Conservation (phyloP, 2,888 invertebrate species). For the Eustalomyia histrio region DNA sequence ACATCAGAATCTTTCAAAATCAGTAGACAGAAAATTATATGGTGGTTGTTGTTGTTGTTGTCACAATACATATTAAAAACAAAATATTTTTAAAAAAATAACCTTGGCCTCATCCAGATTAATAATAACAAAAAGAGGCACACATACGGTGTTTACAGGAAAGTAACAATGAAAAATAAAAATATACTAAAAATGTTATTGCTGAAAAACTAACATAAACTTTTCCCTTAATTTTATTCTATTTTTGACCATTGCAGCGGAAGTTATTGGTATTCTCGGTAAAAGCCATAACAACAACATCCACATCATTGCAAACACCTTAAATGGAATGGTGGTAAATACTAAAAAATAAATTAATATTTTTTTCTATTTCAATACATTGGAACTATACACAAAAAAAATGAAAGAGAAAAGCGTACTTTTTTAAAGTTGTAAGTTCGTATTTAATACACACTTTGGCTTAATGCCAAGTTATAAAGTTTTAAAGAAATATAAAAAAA, state of each 20-base stretch:
- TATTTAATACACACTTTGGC: slow-evolving; percentile 29
- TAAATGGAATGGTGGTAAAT: neutral
- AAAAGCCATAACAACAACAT: slow-evolving; percentile 10
- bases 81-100: slow-evolving; percentile 19
- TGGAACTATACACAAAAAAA: slow-evolving; percentile 13
- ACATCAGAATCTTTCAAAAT: slow-evolving; percentile 20
- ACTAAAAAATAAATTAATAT: neutral
- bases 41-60: slow-evolving; percentile 20
- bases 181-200: neutral
- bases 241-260: slow-evolving; percentile 57
- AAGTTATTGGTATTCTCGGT: slow-evolving; percentile 57
- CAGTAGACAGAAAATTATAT: slow-evolving; percentile 36
- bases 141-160: slow-evolving; percentile 5
- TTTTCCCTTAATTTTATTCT: slow-evolving; percentile 44
- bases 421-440: neutral
- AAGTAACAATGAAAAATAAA: slow-evolving; percentile 20
- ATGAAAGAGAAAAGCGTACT: slow-evolving; percentile 27
- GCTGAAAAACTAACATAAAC: slow-evolving; percentile 1
- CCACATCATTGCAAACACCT: slow-evolving; percentile 3
- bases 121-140: slow-evolving; percentile 8
- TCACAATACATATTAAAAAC: neutral
- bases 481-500: slow-evolving; percentile 32
- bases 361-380: slow-evolving; percentile 19
- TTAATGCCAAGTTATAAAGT: slow-evolving; percentile 50
- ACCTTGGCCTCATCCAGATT: slow-evolving; percentile 62